phyloP scores from a whole-genome alignment of 1,140 invertebrate species.

The Rhopalosiphum padi region DNA sequence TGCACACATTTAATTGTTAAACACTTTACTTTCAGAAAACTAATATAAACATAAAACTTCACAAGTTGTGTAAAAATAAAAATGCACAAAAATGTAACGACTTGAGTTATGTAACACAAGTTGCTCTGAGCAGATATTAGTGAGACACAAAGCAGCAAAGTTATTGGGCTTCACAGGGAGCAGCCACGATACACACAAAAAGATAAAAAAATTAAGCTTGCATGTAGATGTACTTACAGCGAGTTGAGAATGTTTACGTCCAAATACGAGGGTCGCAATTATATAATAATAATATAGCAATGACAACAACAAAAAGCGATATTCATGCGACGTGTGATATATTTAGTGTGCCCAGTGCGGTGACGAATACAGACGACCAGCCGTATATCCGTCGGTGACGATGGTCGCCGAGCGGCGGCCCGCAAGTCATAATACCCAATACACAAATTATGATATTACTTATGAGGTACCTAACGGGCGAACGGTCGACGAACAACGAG shows the following conservation, averaged over 20 bases:
- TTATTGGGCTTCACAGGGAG: neutral
- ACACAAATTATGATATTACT: neutral
- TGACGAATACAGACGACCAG: neutral
- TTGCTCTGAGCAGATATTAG: neutral
- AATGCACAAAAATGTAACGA: neutral
- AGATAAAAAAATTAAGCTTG: neutral
- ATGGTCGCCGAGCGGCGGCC: neutral
- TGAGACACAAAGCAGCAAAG: neutral
- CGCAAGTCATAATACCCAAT: neutral
- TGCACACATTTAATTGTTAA: neutral
- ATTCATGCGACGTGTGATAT: neutral
- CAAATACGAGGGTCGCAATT: neutral
- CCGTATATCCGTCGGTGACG: neutral
- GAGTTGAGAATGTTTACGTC: neutral
- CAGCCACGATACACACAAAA: neutral
- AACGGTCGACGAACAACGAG: neutral
- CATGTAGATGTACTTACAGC: neutral
- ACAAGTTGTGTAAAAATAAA: neutral
- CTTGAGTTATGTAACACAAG: neutral
- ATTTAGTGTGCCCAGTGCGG: neutral
- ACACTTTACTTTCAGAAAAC: too few species aligned
- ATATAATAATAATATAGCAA: neutral
- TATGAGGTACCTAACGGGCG: neutral
- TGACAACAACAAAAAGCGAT: neutral
- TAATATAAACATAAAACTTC: too few species aligned